A percentile compares a stretch with the other conserved stretches of the same genome.
These are phyloP conservation scores for Paelopatides confundens DNA, from an alignment of 53 echinoderm and acorn worm species.

Conservation along the genomic window DNA sequence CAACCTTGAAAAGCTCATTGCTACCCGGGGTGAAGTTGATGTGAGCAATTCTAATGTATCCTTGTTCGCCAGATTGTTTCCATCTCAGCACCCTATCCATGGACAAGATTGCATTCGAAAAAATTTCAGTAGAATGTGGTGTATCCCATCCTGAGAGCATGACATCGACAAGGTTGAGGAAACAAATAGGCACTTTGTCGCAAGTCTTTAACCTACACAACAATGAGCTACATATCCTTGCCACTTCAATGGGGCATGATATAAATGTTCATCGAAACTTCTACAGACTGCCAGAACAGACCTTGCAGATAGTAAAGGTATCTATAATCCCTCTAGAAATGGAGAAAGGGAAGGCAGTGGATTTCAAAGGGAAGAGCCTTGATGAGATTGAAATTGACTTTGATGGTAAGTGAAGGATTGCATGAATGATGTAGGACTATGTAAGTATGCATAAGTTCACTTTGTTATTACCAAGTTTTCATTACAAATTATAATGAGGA, in stretches of 20 bases:
- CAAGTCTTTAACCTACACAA: conserved; percentile 67
- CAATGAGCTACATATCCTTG: conserved; percentile 66
- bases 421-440: too few species aligned
- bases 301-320: conserved; percentile 65
- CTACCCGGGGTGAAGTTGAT: conserved; percentile 14
- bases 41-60: conserved; percentile 28
- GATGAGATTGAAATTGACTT: conserved; percentile 61
- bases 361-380: conserved; percentile 62
- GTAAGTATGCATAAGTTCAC: too few species aligned
- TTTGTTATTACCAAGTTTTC: too few species aligned
- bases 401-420: conserved; percentile 49
- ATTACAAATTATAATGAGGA: too few species aligned
- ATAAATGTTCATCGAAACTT: conserved; percentile 57
- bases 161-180: conserved; percentile 65
- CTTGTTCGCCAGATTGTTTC: conserved; percentile 57
- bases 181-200: conserved; percentile 68
- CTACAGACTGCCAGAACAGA: conserved; percentile 62
- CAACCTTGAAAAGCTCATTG: neutral
- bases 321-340: conserved; percentile 57
- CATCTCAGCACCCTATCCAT: conserved; percentile 51
- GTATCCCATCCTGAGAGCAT: conserved; percentile 62
- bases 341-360: conserved; percentile 65
- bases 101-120: conserved; percentile 59
- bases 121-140: conserved; percentile 14
- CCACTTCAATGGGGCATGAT: conserved; percentile 65